Percentiles rank a stretch among this genome's conserved stretches.
phyloP scores from a whole-genome alignment of 2,888 invertebrate species.

The Saturnia pavonia region DNA sequence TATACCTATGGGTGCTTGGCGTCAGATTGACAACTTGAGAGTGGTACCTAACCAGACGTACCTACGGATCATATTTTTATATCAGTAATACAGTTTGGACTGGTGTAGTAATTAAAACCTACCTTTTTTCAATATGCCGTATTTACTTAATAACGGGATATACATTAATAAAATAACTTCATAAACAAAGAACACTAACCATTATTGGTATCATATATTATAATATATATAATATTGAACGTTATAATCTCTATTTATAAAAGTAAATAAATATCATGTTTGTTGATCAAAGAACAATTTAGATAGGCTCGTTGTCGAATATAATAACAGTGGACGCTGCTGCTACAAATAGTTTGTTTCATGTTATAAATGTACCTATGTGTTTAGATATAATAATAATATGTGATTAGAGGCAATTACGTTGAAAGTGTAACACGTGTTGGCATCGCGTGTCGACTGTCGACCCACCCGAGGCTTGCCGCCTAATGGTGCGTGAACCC shows the following conservation, averaged over 20 bases:
- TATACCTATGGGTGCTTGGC: no score
- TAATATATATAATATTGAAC: background rate
- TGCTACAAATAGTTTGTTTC: slow-evolving; percentile 17
- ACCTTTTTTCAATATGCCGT: no score
- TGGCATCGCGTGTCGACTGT: slow-evolving; percentile 67
- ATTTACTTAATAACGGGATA: no score
- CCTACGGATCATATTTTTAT: background rate
- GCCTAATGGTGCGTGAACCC: slow-evolving; percentile 75
- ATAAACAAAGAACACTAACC: no score
- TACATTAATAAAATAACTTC: no score
- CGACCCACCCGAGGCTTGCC: slow-evolving; percentile 54
- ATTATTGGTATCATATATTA: background rate
- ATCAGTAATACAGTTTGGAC: background rate
- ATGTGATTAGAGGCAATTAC: slow-evolving; percentile 76
- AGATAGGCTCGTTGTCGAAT: background rate
- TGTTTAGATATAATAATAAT: slow-evolving; percentile 34
- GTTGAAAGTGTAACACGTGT: slow-evolving; percentile 77
- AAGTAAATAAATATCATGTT: slow-evolving; percentile 1
- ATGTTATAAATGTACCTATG: slow-evolving; percentile 27
- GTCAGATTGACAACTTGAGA: no score
- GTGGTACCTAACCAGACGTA: no score
- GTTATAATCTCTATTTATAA: background rate
- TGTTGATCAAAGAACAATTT: slow-evolving; percentile 8
- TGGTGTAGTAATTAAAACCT: background rate
- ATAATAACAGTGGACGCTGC: slow-evolving; percentile 6